phyloP scores from a whole-genome alignment of 2,888 invertebrate genomes.

The Priapulus caudatus region DNA sequence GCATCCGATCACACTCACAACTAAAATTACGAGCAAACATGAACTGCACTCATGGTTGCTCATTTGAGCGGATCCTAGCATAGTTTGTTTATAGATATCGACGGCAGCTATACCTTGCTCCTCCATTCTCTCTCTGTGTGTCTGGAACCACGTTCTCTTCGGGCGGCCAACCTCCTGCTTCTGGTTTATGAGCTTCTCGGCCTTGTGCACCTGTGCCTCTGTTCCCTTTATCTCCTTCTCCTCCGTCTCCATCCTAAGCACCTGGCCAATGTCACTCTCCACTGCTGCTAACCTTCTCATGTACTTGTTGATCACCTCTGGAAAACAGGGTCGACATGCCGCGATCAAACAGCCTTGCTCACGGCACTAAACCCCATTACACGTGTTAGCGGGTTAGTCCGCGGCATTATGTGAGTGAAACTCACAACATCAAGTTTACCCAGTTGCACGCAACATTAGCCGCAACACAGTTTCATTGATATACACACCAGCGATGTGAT shows the following conservation, averaged over 20 bases:
- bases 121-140: conserved; percentile 58
- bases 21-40: too few species aligned
- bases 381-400: too few species aligned
- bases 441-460: too few species aligned
- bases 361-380: too few species aligned
- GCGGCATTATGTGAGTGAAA: too few species aligned
- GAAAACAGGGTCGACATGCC: conserved; percentile 40
- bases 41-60: too few species aligned
- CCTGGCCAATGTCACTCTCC: conserved; percentile 65
- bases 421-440: too few species aligned
- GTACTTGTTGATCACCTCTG: conserved; percentile 78
- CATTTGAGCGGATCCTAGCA: too few species aligned
- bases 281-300: conserved; percentile 55
- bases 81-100: too few species aligned
- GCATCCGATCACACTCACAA: too few species aligned
- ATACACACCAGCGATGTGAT: too few species aligned
- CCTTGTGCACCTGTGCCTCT: conserved; percentile 68
- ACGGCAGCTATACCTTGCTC: conserved; percentile 35
- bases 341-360: conserved; percentile 79
- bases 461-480: too few species aligned
- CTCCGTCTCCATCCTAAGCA: conserved; percentile 69
- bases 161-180: conserved; percentile 40
- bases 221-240: conserved; percentile 67
- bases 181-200: conserved; percentile 47
- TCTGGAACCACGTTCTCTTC: conserved; percentile 65